Percentiles rank a stretch among this genome's conserved stretches.
phyloP scores from a whole-genome alignment of 2,113 vertebrate species.

The Numida meleagris region DNA sequence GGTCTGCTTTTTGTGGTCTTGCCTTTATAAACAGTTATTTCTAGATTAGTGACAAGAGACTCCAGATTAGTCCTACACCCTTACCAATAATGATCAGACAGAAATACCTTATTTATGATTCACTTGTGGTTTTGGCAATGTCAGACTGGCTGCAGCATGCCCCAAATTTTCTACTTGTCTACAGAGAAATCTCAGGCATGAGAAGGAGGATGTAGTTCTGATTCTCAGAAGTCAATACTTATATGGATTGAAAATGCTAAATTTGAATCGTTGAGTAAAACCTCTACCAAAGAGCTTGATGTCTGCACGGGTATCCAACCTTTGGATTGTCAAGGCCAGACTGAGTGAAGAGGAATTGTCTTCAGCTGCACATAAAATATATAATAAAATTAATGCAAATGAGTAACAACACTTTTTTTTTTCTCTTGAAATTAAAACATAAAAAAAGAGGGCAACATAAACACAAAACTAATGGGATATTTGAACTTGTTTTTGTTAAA shows the following conservation, averaged over 20 bases:
- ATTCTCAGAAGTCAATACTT: neutral
- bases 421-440: no score
- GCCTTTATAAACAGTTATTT: neutral
- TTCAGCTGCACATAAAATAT: neutral
- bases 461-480: no score
- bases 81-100: neutral
- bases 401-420: no score
- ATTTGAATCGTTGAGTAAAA: neutral
- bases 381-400: no score
- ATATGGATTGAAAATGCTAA: slow-evolving; percentile 11
- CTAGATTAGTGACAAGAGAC: neutral
- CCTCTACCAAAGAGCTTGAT: neutral
- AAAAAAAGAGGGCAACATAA: no score
- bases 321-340: neutral
- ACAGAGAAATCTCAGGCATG: neutral
- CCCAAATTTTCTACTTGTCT: neutral
- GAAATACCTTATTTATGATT: neutral
- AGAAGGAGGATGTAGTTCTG: neutral
- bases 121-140: neutral
- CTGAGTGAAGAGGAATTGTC: neutral
- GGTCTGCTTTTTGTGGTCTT: neutral
- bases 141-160: neutral
- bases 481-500: no score
- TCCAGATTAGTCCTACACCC: neutral
- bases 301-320: neutral